Evolutionary conservation across 2,113 vertebrate genomes (phyloP), one percentile per base, ranked within the genome.

Genomic region (Eudyptes chrysolophus): DNA sequence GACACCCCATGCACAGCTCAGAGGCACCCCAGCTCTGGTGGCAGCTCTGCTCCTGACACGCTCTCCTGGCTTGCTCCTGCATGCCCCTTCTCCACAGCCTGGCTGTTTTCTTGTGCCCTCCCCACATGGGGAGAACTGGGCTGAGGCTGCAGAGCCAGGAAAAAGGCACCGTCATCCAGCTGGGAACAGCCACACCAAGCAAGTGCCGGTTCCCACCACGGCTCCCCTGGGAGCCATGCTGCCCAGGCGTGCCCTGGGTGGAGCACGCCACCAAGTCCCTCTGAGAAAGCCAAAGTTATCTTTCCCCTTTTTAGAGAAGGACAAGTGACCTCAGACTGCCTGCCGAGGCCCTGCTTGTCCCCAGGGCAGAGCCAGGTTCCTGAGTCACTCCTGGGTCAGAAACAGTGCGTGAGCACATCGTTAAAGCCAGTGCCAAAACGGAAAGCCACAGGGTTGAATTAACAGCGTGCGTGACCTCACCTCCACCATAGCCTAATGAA

Each of bases 331-430:
- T 87, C 51, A 84, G 54, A 16, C 8, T 40, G 46, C 72, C 68
- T 70, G 30, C 13, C 1, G 5, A 14, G 68, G 22, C 19, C 79
- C 38, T 0, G 1, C 44, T 88, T 6, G 1, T 38, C 62, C 36
- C 42, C 17, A 29, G 49, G 16, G 36, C 58, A 58, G 7, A 40
- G 71, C 15, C 55, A 42, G 25, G 48, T 51, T 42, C 55, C 72
- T n/a, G 74, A 75, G 75, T 85, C 87, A 64, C 42, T 66, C 55
- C n/a, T 1, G 4, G 52, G 57, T 87, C 81, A 93, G 87, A 78
- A 84, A 26, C 0, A 0, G 38, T 40, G 16, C 1, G 2, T 0
- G 0, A 89, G 22, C 8, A 0, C 3, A 4, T 81, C 46, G 13
- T 44, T 65, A 87, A 84, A 91, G 29, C 15, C 54, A n/a, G 38